Conservation (phyloP, 2,888 invertebrate species). For the Lepidocyrtinus sp. region DNA sequence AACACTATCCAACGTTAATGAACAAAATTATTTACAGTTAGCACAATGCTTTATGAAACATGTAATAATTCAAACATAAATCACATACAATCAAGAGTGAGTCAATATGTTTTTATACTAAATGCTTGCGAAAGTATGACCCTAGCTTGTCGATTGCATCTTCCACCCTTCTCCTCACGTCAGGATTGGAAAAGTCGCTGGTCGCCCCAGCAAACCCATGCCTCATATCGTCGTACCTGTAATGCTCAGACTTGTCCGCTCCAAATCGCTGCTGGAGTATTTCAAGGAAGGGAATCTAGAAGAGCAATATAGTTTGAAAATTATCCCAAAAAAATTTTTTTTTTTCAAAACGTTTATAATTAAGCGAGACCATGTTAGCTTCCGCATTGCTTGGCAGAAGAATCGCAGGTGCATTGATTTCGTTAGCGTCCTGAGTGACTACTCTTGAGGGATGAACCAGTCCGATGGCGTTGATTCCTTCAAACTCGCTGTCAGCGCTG, state of each 20-base stretch:
- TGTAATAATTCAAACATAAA: background rate
- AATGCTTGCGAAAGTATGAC: conserved; percentile 54
- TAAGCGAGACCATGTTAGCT: conserved; percentile 66
- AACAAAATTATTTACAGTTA: no score
- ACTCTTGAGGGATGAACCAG: conserved; percentile 65
- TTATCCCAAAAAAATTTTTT: no score
- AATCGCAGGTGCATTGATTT: conserved; percentile 53
- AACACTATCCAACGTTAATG: no score
- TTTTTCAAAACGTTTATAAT: no score
- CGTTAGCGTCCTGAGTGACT: conserved; percentile 53
- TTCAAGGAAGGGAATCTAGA: conserved; percentile 43
- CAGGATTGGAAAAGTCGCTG: conserved; percentile 60
- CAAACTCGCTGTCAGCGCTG: conserved; percentile 36
- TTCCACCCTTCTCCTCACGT: conserved; percentile 43
- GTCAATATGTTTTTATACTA: no score
- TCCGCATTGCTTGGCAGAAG: conserved; percentile 62
- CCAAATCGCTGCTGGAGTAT: conserved; percentile 33
- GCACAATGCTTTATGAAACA: no score
- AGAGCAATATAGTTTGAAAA: background rate
- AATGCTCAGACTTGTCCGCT: conserved; percentile 53
- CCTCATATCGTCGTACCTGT: conserved; percentile 63
- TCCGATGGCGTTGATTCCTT: conserved; percentile 57
- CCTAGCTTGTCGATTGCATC: conserved; percentile 57
- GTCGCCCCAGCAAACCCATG: conserved; percentile 67
- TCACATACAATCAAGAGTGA: background rate